Evolutionary conservation across 2,113 vertebrate genomes (phyloP), one percentile per base, ranked within the genome.

Genomic region (Jacana jacana): DNA sequence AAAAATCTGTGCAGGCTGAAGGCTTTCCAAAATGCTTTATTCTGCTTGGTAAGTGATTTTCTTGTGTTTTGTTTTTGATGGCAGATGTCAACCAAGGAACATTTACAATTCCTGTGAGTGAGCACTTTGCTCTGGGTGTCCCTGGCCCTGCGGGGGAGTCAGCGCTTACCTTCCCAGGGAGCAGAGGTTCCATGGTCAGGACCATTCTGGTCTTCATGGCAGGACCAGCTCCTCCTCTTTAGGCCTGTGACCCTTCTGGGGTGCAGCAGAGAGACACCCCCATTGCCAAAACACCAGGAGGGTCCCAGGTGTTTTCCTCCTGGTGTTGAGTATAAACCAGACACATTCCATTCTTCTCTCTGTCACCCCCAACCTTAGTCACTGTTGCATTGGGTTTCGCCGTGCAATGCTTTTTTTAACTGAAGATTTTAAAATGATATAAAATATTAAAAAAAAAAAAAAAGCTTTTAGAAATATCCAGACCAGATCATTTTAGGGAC

Each of bases 61-160:
- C 31, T 83, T 81, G 9, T 63, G 55, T 86, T 88, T 58, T 4
- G 12, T 92, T 57, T 91, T 55, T 71, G 7, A 31, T 63, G 58
- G 37, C n/a, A 81, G 64, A 70, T 4, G 3, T 90, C 86, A 92
- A 63, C 64, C 25, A 30, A 77, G 65, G 37, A 48, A 40, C 33
- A 22, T 11, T 63, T 44, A 11, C 15, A 79, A 39, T 75, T 51
- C 7, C 63, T 39, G 20, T 42, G 46, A 11, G 22, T 20, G 58
- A 51, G 39, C 13, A 15, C 8, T 66, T 85, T 58, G 58, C 28
- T 40, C 80, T 30, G 23, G 39, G 17, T 76, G 49, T 57, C 88
- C 71, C 42, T 0, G 0, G 10, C 57, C 80, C 60, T 57, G 27
- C 1, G 2, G 28, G 49, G 18, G 6, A 46, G 37, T 46, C 35